These are phyloP conservation scores for Apis dorsata DNA, from an alignment of 1,140 invertebrate species.

Conservation along the genomic window DNA sequence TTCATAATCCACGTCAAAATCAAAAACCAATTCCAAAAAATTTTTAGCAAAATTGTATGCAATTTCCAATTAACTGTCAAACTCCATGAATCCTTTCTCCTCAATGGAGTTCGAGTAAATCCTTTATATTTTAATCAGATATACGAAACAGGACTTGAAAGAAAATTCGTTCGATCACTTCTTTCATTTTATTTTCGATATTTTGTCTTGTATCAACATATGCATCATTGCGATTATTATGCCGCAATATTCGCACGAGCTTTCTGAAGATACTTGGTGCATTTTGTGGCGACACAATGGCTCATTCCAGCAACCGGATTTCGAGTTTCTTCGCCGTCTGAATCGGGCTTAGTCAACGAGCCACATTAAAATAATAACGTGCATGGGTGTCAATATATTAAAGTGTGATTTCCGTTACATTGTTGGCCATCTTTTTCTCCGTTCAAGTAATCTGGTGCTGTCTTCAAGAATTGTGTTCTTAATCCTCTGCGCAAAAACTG, in stretches of 20 bases:
- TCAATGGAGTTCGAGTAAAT: not conserved
- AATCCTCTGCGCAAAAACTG: not conserved
- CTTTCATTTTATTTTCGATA: slow-evolving; percentile 32
- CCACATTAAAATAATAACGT: slow-evolving; percentile 61
- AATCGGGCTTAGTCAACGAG: slow-evolving; percentile 57
- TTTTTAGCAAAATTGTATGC: too few relatives aligned
- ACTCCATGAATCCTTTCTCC: too few relatives aligned
- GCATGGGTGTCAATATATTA: slow-evolving; percentile 67
- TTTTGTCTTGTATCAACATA: slow-evolving; percentile 51
- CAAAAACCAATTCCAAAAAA: too few relatives aligned
- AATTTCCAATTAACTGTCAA: slow-evolving; percentile 1
- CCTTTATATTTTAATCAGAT: not conserved
- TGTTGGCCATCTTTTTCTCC: slow-evolving; percentile 38
- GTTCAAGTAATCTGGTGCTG: not conserved
- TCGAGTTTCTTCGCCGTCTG: slow-evolving; percentile 56
- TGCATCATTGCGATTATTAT: slow-evolving; percentile 56
- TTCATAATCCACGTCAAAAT: too few relatives aligned
- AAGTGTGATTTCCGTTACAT: slow-evolving; percentile 67
- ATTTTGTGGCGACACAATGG: slow-evolving; percentile 63
- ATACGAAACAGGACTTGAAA: not conserved
- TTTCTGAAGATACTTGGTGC: slow-evolving; percentile 53
- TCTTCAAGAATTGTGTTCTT: not conserved
- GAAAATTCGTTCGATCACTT: slow-evolving; percentile 9
- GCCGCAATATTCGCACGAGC: slow-evolving; percentile 60
- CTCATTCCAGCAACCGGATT: slow-evolving; percentile 68